Base-by-base conservation (phyloP, 2,113 vertebrate genomes). In the Heloderma charlesbogerti region DNA sequence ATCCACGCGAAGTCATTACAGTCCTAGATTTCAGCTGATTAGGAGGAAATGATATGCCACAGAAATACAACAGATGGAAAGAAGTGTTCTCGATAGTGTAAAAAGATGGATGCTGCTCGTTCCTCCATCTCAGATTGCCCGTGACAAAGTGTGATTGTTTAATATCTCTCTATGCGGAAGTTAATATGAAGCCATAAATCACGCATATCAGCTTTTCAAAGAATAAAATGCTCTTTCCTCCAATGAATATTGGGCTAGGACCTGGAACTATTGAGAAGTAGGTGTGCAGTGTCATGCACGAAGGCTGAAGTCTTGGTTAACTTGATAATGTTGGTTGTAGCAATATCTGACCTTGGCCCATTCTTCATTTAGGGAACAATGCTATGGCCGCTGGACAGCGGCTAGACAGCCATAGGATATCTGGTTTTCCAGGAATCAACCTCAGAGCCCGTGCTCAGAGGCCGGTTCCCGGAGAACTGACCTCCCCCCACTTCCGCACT, bases 151-250 rank as follows among this genome's bases (percentile, higher is more conserved):
- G 89, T 94, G 95, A 94, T 96, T 93, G 92, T 94, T 94, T 96
- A 96, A 94, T 96, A 95, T 95, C 93, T 95, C 88, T 87, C 74
- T 89, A 93, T 87, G 89, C 92, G 89, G 81, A 95, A 91, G 87
- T 86, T 94, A 96, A 96, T 94, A 92, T 77, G 90, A 90, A 88
- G 81, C 90, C 84, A 95, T 97, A 96, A 96, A 97, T 97, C 96
- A 96, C 18, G 51, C 89, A 2, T 60, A 93, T 40, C 82, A 90
- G 88, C 89, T 94, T 95, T 93, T 92, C 93, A 92, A 93, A 91
- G 94, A 95, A 91, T 93, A 95, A 94, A 93, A 18, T 66, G 87
- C 83, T 80, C 69, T 94, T 57, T 90, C 88, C 92, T 91, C 81
- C 95, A 93, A 91, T 80, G 84, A 83, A 69, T 60, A 90, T 69